Evolutionary conservation across 2,797 vertebrate genomes (phyloP).

Genomic region (Tolypeutes matacus): DNA sequence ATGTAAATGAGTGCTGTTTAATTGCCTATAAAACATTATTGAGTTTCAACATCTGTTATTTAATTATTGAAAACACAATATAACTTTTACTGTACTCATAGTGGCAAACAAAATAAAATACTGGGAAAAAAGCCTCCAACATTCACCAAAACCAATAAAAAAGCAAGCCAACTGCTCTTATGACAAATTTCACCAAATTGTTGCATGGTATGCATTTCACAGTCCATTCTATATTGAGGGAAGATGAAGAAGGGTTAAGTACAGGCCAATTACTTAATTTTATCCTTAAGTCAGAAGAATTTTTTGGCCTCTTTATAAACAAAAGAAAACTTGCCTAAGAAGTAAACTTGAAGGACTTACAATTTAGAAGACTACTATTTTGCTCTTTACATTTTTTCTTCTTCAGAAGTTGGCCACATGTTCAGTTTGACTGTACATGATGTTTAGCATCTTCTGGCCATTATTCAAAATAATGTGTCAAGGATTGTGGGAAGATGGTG

Average conservation of each 20-base stretch:
- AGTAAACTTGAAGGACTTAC: not conserved
- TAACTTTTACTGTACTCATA: not conserved
- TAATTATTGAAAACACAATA: not conserved
- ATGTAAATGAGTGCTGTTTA: not conserved
- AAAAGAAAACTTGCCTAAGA: not conserved
- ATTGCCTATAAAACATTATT: not conserved
- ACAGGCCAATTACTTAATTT: not conserved
- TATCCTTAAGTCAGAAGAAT: not conserved
- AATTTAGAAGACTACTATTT: not conserved
- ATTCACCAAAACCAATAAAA: not conserved
- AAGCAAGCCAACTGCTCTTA: not conserved
- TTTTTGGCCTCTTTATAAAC: not conserved
- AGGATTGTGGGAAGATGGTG: not conserved
- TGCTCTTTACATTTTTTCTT: not conserved
- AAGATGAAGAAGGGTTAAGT: not conserved
- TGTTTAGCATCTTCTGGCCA: not conserved
- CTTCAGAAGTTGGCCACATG: not conserved
- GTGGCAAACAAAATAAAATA: constrained; percentile 22
- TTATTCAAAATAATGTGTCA: not conserved
- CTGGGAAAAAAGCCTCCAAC: not conserved
- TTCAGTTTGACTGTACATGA: not conserved
- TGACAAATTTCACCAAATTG: not conserved
- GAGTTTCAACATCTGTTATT: constrained; percentile 36
- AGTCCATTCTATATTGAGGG: not conserved
- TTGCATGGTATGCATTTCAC: not conserved